phyloP scores from a whole-genome alignment of 2,797 vertebrate species.

The Brotula barbata region DNA sequence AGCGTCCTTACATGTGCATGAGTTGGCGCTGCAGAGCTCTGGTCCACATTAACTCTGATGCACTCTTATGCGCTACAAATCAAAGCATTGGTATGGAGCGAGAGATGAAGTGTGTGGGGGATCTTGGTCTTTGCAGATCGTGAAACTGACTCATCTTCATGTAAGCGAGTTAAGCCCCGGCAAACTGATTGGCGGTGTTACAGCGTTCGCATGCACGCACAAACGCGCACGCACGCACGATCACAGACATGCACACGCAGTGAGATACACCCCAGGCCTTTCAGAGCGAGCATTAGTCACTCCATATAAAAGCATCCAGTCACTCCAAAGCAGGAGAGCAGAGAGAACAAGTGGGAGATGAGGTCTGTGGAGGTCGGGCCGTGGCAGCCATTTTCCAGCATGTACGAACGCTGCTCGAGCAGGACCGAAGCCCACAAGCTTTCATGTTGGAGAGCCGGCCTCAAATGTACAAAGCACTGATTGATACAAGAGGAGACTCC shows the following conservation, averaged over 20 bases:
- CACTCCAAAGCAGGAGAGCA: constrained; percentile 65
- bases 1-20: constrained; percentile 20
- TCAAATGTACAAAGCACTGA: constrained; percentile 57
- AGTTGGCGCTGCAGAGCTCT: constrained; percentile 27
- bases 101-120: constrained; percentile 52
- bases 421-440: constrained; percentile 34
- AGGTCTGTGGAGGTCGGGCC: constrained; percentile 67
- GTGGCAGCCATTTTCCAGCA: constrained; percentile 70
- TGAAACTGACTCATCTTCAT: constrained; percentile 72
- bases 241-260: constrained; percentile 33
- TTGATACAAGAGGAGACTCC: constrained; percentile 58
- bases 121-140: constrained; percentile 59
- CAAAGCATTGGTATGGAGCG: constrained; percentile 56
- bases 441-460: constrained; percentile 24
- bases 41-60: constrained; percentile 25
- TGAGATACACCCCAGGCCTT: constrained; percentile 68
- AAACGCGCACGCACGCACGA: constrained; percentile 17
- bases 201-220: constrained; percentile 18
- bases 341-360: constrained; percentile 67
- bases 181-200: constrained; percentile 52
- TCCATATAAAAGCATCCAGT: constrained; percentile 74
- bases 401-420: constrained; percentile 25
- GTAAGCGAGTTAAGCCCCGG: constrained; percentile 55
- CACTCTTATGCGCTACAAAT: constrained; percentile 59
- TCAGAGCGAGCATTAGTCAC: constrained; percentile 73